Conservation (phyloP, 2,797 vertebrate species). For the Schizothorax lantsangensis region DNA sequence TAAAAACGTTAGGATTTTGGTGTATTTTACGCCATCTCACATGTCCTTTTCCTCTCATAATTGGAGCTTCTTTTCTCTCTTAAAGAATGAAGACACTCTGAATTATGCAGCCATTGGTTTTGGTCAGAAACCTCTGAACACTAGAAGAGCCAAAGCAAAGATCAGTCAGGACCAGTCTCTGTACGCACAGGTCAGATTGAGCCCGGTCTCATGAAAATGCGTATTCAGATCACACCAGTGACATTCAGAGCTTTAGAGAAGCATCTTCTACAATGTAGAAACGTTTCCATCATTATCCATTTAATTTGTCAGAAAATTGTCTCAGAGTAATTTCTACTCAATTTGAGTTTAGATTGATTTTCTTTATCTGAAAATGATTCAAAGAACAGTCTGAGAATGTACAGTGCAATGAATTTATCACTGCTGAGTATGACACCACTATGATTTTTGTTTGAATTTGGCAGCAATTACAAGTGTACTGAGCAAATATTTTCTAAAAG, state of each 20-base stretch:
- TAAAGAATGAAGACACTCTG: background rate
- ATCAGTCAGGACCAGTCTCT: background rate
- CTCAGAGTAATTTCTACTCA: background rate
- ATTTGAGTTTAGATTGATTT: background rate
- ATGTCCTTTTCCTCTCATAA: background rate
- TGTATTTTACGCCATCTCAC: too few species aligned
- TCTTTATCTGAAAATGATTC: background rate
- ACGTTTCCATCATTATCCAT: background rate
- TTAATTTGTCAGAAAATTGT: background rate
- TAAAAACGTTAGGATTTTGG: background rate
- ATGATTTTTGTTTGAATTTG: too few species aligned
- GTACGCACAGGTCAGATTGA: background rate
- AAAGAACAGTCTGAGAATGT: background rate
- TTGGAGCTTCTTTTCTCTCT: background rate
- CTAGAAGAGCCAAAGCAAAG: constrained; percentile 9
- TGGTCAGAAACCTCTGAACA: constrained; percentile 2
- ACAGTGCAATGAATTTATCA: too few species aligned
- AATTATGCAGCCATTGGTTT: constrained; percentile 11
- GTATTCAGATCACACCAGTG: background rate
- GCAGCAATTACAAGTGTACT: too few species aligned
- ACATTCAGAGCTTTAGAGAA: background rate
- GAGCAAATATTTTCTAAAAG: too few species aligned
- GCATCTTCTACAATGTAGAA: background rate
- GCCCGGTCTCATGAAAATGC: too few species aligned
- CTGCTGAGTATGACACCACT: too few species aligned